Evolutionary conservation across 2,113 vertebrate species (phyloP), one percentile per base, ranked within the genome.

Genomic region (Verasper variegatus): DNA sequence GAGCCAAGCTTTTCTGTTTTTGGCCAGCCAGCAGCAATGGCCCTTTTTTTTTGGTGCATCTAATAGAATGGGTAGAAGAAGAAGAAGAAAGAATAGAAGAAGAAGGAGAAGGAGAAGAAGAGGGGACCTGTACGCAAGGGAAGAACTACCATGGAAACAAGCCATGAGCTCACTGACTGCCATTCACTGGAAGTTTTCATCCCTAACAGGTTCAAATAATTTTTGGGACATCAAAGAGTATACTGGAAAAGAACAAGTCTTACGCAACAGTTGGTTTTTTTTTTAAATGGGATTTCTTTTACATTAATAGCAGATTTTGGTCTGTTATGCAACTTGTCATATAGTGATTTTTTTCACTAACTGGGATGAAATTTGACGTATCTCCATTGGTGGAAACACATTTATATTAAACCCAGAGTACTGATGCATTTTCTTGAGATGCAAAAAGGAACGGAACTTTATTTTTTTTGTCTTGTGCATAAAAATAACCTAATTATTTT

Each of bases 161-260:
- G 88, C 86, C 85, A 86, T 31, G 75, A 88, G 82, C 84, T 73
- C 82, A 71, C 80, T 77, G 81, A 88, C 80, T 79, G 82, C 89
- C 81, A 73, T 88, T 88, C 89, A 88, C 89, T 91, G 87, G 85
- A 87, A 80, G 80, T 80, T 79, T 80, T 89, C 76, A 76, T 74
- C 82, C 78, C 75, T 64, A 81, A 90, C 80, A 85, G 82, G 86
- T 88, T 88, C 79, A 85, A 86, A 89, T 87, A 82, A 83, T 91
- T 88, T 90, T 77, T 91, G 68, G 80, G 83, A 90, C 87, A 84
- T 87, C 80, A 88, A 86, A 91, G 73, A 90, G 87, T 83, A 87
- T 90, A 89, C 93, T 93, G 90, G 92, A 93, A 92, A 78, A 73
- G 51, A 87, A 82, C 78, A 71, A n/a, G 57, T 82, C 71, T 92